Evolutionary conservation across 1,140 invertebrate genomes (phyloP).

Genomic region (Condylostylus longicornis): DNA sequence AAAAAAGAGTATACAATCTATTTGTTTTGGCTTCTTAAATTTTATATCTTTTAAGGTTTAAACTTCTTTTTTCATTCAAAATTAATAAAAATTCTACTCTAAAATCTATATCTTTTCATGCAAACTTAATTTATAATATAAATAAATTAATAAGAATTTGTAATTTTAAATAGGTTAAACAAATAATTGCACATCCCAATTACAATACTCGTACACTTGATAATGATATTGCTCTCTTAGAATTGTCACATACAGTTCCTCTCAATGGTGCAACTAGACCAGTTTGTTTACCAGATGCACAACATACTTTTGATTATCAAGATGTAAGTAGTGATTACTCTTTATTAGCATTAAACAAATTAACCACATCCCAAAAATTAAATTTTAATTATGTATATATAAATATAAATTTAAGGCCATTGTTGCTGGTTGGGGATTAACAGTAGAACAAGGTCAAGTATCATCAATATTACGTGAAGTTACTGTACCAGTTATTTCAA

Average conservation of each 20-base stretch:
- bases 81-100: too few relatives aligned
- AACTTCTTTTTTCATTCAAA: not conserved
- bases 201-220: conserved; percentile 32
- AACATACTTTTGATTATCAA: conserved; percentile 23
- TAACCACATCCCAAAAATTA: too few relatives aligned
- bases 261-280: conserved; percentile 69
- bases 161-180: conserved; percentile 7
- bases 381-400: too few relatives aligned
- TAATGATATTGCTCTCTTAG: conserved; percentile 65
- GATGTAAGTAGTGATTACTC: too few relatives aligned
- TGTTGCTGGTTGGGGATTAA: conserved; percentile 80
- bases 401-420: conserved; percentile 49
- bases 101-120: too few relatives aligned
- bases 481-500: conserved; percentile 75
- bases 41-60: too few relatives aligned
- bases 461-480: conserved; percentile 71
- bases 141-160: not conserved
- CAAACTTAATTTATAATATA: too few relatives aligned
- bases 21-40: not conserved
- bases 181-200: conserved; percentile 16
- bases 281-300: conserved; percentile 56
- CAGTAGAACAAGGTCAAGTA: conserved; percentile 66
- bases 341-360: too few relatives aligned
- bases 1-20: too few relatives aligned
- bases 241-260: conserved; percentile 45